phyloP scores from a whole-genome alignment of 35 echinoderm and acorn worm species.

The Ptychodera flava region DNA sequence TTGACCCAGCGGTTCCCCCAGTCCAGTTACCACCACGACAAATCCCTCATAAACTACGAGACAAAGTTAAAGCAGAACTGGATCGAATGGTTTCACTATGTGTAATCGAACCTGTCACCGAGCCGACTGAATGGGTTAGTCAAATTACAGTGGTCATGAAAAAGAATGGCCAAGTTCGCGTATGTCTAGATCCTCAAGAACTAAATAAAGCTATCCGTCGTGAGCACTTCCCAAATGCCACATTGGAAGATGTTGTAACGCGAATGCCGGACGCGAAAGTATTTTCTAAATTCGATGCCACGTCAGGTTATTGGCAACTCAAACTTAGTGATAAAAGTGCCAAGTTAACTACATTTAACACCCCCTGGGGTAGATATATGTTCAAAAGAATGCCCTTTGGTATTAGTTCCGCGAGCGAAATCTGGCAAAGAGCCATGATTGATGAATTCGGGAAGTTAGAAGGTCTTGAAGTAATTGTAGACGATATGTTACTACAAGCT shows the following conservation, averaged over 20 bases:
- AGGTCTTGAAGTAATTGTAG: conserved; percentile 2
- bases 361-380: not conserved
- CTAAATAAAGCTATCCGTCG: conserved; percentile 20
- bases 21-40: conserved; percentile 12
- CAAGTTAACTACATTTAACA: not conserved
- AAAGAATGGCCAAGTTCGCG: conserved; percentile 14
- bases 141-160: conserved; percentile 37
- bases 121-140: conserved; percentile 52
- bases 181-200: conserved; percentile 37
- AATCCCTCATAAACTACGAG: conserved; percentile 18
- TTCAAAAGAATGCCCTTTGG: no score
- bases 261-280: conserved; percentile 31
- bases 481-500: not conserved
- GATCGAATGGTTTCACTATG: conserved; percentile 15
- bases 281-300: conserved; percentile 15
- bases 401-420: not conserved
- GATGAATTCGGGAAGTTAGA: conserved; percentile 13
- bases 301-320: conserved; percentile 9
- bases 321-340: not conserved
- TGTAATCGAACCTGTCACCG: conserved; percentile 24
- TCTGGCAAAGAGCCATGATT: conserved; percentile 12
- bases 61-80: conserved; percentile 29
- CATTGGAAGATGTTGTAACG: conserved; percentile 16
- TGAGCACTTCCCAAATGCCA: conserved; percentile 24
- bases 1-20: not conserved